Base-by-base conservation (phyloP, 2,888 invertebrate species). In the Macaria notata region DNA sequence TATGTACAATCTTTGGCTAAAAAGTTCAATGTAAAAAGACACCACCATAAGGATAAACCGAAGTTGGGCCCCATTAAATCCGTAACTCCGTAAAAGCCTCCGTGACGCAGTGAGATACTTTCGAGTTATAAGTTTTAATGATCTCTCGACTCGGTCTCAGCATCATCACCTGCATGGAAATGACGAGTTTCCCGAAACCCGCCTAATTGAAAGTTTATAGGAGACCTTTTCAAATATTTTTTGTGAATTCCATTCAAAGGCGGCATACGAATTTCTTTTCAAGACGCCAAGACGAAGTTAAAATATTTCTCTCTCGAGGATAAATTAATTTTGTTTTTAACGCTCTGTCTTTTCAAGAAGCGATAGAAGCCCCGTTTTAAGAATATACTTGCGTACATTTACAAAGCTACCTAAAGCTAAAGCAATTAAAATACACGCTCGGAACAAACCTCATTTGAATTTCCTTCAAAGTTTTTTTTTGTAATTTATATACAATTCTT, bases 311-410 rank as follows among this genome's bases (percentile, higher is more conserved):
- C 71, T 69, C 74, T 72, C 67, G 59, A 64, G 67, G 72, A 75
- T 79, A 79, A 81, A 78, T 81, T 78, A 76, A 77, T 76, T 80
- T 71, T 71, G 70, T 72, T 76, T 73, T 69, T 72, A 70, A 71
- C 68, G 62, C 62, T 65, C 59, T 56, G 50, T 54, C 59, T 58
- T 63, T 61, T 59, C 52, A 58, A 60, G 52, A 44, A 61, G 49
- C 56, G 62, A 66, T 61, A 60, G 59, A 60, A 60, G 48, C 54
- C 54, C 56, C 50, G 38, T 62, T 63, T 50, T 61, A 53, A 33
- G 57, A 63, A 63, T 59, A 56, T 58, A 51, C 61, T 52, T 56
- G 49, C 55, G 41, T 56, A 59, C 43, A 59, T 55, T 61, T 55
- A 56, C 53, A 52, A 59, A 65, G 59, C 58, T 59, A 54, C 52